phyloP scores from a whole-genome alignment of 2,888 invertebrate genomes.

The Smittia sp. region DNA sequence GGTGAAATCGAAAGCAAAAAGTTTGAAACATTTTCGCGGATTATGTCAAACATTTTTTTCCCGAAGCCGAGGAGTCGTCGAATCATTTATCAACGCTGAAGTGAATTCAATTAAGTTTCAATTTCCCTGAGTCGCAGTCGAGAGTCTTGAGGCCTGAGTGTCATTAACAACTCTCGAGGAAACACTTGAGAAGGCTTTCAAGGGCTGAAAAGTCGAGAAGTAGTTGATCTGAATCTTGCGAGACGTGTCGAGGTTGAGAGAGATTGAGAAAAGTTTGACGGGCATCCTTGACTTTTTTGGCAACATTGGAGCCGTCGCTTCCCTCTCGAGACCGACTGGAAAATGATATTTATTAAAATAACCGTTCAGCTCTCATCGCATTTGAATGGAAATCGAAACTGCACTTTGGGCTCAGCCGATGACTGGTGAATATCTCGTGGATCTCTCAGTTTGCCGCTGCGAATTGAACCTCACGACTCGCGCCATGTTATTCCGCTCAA shows the following conservation, averaged over 20 bases:
- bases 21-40: too few species aligned
- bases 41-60: too few species aligned
- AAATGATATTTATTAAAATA: conserved; percentile 4
- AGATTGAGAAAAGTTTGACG: not conserved
- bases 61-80: too few species aligned
- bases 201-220: too few species aligned
- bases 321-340: not conserved
- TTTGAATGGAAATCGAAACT: not conserved
- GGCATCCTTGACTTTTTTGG: conserved; percentile 1
- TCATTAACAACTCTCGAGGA: too few species aligned
- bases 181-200: too few species aligned
- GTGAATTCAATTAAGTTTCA: too few species aligned
- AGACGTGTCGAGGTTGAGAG: not conserved
- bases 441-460: not conserved
- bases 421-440: not conserved
- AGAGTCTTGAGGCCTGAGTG: too few species aligned
- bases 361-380: not conserved
- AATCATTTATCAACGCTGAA: too few species aligned
- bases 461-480: conserved; percentile 33
- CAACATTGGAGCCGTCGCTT: not conserved
- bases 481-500: not conserved
- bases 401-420: not conserved
- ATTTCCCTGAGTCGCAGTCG: too few species aligned
- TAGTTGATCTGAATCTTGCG: not conserved
- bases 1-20: too few species aligned